phyloP scores from a whole-genome alignment of 2,113 vertebrate genomes.

The Microcebus murinus region DNA sequence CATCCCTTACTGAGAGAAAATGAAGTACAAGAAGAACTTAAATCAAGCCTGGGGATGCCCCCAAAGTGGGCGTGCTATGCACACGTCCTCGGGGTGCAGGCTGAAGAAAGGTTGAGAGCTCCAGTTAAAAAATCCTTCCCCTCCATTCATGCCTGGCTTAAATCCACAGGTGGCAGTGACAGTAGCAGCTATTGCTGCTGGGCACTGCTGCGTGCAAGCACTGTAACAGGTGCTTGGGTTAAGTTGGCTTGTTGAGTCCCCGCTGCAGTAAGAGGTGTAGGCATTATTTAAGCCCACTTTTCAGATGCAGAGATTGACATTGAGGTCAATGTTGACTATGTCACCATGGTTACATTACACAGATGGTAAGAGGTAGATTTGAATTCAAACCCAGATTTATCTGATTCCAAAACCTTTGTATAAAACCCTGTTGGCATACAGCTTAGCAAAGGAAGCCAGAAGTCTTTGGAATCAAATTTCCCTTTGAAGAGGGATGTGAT shows the following conservation, averaged over 20 bases:
- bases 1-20: neutral
- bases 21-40: neutral
- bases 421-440: neutral
- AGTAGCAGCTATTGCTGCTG: neutral
- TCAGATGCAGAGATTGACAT: neutral
- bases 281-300: neutral
- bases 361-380: neutral
- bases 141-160: neutral
- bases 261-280: neutral
- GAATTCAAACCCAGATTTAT: neutral
- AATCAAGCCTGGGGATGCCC: neutral
- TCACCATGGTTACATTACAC: no score
- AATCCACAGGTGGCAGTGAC: neutral
- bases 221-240: neutral
- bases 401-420: neutral
- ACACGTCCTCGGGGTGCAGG: no score
- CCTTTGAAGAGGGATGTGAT: neutral
- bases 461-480: neutral
- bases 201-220: accelerated
- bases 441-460: neutral
- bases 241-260: neutral
- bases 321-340: neutral
- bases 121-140: neutral
- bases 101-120: neutral
- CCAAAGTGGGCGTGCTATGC: neutral